A percentile compares a stretch with the other conserved stretches of the same genome.
Evolutionary conservation across 1,140 invertebrate genomes (phyloP).

Genomic region (Procambarus virginalis): DNA sequence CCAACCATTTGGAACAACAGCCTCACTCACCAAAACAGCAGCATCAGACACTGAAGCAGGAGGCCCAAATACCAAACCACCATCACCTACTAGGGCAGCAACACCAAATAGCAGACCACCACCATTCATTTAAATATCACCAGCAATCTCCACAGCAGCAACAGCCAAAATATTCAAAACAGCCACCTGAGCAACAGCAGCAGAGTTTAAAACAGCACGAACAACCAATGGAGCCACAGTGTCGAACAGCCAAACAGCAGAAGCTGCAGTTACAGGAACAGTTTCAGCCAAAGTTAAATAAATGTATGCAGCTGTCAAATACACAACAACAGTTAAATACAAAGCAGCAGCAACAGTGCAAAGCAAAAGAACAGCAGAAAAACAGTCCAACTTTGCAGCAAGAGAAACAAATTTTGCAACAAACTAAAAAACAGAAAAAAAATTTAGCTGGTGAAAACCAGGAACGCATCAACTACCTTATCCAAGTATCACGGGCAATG

Average conservation of each 20-base stretch:
- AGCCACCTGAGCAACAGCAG: not conserved
- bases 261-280: not conserved
- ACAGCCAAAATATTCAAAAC: not conserved
- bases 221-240: not conserved
- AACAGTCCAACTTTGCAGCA: not conserved
- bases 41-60: not conserved
- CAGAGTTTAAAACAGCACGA: not conserved
- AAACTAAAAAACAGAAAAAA: slow-evolving; percentile 46
- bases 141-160: not conserved
- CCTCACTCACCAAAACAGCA: not conserved
- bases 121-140: not conserved
- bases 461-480: slow-evolving; percentile 67
- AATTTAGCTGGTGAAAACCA: slow-evolving; percentile 62
- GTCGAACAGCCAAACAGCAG: not conserved
- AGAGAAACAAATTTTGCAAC: slow-evolving; percentile 7
- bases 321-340: not conserved
- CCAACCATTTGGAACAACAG: too few relatives aligned
- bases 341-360: not conserved
- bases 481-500: slow-evolving; percentile 44
- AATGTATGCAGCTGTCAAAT: not conserved
- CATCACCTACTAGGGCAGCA: not conserved
- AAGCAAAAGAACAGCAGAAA: not conserved
- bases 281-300: not conserved
- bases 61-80: not conserved
- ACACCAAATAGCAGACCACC: not conserved